These are phyloP conservation scores for Drosophila austrosaltans DNA, from an alignment of 2,888 invertebrate species.

Conservation along the genomic window DNA sequence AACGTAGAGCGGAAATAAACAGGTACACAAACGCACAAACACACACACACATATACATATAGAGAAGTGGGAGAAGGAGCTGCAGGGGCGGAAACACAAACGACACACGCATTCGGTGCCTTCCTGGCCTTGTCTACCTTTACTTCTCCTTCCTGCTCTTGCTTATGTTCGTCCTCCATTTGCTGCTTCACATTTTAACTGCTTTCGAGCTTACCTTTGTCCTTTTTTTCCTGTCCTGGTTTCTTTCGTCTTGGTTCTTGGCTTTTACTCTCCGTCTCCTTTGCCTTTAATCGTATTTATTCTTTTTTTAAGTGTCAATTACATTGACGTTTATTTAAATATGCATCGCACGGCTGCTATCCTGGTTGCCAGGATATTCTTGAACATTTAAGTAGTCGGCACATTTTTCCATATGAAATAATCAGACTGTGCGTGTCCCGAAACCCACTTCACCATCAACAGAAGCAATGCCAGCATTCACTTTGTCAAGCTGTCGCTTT, in stretches of 20 bases:
- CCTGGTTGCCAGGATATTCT: conserved; percentile 37
- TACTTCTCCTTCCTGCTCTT: conserved; percentile 33
- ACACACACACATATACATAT: conserved; percentile 13
- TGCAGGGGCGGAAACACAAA: conserved; percentile 13
- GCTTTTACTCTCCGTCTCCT: neutral
- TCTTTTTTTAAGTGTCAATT: conserved; percentile 74
- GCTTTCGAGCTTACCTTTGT: conserved; percentile 11
- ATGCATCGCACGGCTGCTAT: conserved; percentile 59
- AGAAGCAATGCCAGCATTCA: neutral
- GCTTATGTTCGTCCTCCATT: neutral
- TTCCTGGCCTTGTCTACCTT: conserved; percentile 27
- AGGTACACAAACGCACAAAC: conserved; percentile 33
- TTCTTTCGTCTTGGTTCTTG: neutral
- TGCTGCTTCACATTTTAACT: conserved; percentile 1
- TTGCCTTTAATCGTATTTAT: conserved; percentile 33
- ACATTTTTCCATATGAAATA: conserved; percentile 39
- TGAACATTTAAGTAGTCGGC: conserved; percentile 53
- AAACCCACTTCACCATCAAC: neutral
- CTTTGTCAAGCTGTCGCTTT: conserved; percentile 41
- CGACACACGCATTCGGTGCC: conserved; percentile 45
- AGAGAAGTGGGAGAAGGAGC: neutral
- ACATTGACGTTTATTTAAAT: conserved; percentile 80
- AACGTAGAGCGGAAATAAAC: conserved; percentile 42
- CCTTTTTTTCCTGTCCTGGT: neutral
- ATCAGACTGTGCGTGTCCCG: conserved; percentile 22